A percentile compares a stretch with the other conserved stretches of the same genome.
These are phyloP conservation scores for Papilio elwesi DNA, from an alignment of 2,888 invertebrate species.

Conservation along the genomic window DNA sequence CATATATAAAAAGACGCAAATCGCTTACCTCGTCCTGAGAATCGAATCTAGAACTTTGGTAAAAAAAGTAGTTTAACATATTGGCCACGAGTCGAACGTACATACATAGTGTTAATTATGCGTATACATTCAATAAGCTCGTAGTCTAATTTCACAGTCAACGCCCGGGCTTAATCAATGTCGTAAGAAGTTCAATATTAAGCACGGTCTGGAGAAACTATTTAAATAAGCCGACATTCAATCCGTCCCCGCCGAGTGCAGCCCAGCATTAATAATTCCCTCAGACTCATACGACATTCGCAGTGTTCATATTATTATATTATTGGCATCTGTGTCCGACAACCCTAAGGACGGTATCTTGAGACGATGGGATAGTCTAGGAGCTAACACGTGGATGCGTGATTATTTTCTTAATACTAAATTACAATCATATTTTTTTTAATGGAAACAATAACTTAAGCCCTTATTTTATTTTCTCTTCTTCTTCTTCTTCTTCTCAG, in stretches of 20 bases:
- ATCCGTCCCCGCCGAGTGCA: constrained; percentile 57
- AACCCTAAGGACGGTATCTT: constrained; percentile 72
- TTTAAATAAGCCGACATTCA: constrained; percentile 68
- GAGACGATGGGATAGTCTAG: constrained; percentile 61
- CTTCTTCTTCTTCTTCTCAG: too few relatives aligned
- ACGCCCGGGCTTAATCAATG: constrained; percentile 56
- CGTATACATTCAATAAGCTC: constrained; percentile 19
- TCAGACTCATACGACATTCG: constrained; percentile 80
- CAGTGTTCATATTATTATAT: constrained; percentile 76
- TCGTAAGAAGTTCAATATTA: constrained; percentile 58
- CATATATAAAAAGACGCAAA: too few relatives aligned
- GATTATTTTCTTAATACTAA: background rate
- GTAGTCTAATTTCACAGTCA: constrained; percentile 36
- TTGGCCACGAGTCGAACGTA: background rate
- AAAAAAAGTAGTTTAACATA: too few relatives aligned
- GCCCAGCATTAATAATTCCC: constrained; percentile 79
- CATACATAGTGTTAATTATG: background rate
- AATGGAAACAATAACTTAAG: too few relatives aligned
- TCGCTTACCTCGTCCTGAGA: too few relatives aligned
- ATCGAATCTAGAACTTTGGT: too few relatives aligned
- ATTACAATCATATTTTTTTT: too few relatives aligned
- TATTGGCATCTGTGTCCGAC: constrained; percentile 74
- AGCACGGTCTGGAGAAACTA: constrained; percentile 63
- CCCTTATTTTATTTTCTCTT: too few relatives aligned
- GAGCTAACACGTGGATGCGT: constrained; percentile 51